Conservation (phyloP, 92 coral and sea anemone species). For the Pocillopora grandis region DNA sequence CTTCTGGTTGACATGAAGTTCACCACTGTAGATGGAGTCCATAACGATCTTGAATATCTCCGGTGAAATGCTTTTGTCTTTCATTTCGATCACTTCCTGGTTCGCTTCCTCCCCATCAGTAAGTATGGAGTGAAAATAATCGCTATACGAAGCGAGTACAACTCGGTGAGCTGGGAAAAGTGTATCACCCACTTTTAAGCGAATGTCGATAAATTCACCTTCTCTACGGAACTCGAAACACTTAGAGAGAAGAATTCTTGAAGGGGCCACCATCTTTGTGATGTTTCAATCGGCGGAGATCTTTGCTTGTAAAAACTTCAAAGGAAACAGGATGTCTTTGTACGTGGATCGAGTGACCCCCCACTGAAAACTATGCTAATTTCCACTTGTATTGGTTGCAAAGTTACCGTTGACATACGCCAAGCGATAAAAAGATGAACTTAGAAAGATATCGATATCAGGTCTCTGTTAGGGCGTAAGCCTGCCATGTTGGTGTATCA, state of each 20-base stretch:
- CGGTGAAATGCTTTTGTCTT: conserved; percentile 33
- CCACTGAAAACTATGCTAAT: background rate
- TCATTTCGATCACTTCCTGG: conserved; percentile 47
- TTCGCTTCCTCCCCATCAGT: conserved; percentile 22
- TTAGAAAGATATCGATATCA: no score
- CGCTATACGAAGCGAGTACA: conserved; percentile 63
- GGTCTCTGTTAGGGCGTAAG: no score
- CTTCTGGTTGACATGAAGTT: conserved; percentile 37
- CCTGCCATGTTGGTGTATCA: no score
- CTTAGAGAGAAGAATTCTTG: conserved; percentile 1
- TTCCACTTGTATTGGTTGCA: background rate
- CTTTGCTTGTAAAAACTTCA: no score
- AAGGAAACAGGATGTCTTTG: no score
- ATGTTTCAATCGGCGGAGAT: background rate
- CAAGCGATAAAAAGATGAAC: no score
- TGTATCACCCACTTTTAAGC: conserved; percentile 59
- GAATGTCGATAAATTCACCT: conserved; percentile 61
- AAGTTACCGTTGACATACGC: no score
- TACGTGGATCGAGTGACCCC: background rate
- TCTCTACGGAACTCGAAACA: conserved; percentile 11
- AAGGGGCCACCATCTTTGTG: background rate
- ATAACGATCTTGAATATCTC: conserved; percentile 56
- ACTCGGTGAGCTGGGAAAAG: conserved; percentile 59
- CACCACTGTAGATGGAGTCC: conserved; percentile 67
- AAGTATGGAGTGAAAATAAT: conserved; percentile 69